Evolutionary conservation across 2,113 vertebrate species (phyloP), one percentile per base, ranked within the genome.

Genomic region (Anhinga anhinga): DNA sequence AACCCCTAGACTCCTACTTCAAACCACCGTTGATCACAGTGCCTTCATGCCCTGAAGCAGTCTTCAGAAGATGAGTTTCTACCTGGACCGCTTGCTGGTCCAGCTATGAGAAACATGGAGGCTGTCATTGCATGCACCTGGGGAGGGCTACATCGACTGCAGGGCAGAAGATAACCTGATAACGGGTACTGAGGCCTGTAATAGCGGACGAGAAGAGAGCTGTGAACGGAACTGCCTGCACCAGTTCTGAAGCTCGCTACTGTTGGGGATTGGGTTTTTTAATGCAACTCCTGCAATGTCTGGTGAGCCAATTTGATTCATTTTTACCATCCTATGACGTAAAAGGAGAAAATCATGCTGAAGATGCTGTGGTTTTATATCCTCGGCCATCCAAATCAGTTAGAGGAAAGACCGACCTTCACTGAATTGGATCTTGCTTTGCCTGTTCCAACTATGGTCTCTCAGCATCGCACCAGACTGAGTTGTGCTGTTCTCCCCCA

Each of bases 381-480:
- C 65, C 86, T 70, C 3, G 2, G 52, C 38, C 21, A 66, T 3
- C 11, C 42, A 47, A 47, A 27, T 14, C 26, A 56, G 47, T 34
- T 23, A 56, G n/a, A 50, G 40, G 27, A 70, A 79, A 45, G 55
- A 20, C 12, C 14, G 29, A 61, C 44, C 49, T 74, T 79, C 0
- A 2, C 45, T 56, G 47, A 14, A 38, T 0, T 13, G 27, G 69
- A 67, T 34, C 47, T 44, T 13, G 77, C 29, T 83, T 59, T 40
- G 38, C 62, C 32, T 76, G 42, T 44, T 80, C 42, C 23, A 40
- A 7, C 42, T 47, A 40, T 81, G 52, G 27, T 13, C 53, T 52
- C 45, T 32, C 17, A 10, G 45, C 15, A n/a, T 23, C 0, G 2
- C 20, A 36, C 13, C 55, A 61, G 13, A 34, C 13, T 0, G 1